phyloP scores from a whole-genome alignment of 2,797 vertebrate genomes.

The Fringilla coelebs region DNA sequence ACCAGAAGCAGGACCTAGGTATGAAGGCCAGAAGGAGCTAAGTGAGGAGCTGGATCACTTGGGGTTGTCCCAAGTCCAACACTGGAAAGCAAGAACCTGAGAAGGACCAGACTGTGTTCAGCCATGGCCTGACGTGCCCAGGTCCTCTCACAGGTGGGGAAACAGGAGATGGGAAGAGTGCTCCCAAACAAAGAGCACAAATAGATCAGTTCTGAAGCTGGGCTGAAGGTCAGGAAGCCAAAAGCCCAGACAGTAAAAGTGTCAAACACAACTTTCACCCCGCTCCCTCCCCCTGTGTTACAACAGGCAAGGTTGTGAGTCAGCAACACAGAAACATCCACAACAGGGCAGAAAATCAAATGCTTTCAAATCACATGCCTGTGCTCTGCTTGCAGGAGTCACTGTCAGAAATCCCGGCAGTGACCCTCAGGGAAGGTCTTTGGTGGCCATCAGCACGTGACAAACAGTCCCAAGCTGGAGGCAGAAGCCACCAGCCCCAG shows the following conservation, averaged over 20 bases:
- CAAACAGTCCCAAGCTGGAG: not conserved
- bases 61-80: not conserved
- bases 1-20: not conserved
- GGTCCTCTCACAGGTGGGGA: not conserved
- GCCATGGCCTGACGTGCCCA: not conserved
- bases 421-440: not conserved
- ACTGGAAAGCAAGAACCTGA: not conserved
- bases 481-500: not conserved
- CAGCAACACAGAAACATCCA: not conserved
- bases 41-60: not conserved
- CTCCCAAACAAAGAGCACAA: not conserved
- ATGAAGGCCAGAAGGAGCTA: not conserved
- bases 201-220: not conserved
- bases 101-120: not conserved
- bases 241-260: not conserved
- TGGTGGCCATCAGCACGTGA: accelerated
- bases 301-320: accelerated
- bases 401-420: not conserved
- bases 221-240: not conserved
- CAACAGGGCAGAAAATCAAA: not conserved
- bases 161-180: not conserved
- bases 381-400: accelerated
- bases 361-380: accelerated
- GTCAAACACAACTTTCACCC: not conserved
- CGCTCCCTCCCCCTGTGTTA: accelerated